phyloP scores from a whole-genome alignment of 1,140 invertebrate species.

The Heliconius hewitsoni region DNA sequence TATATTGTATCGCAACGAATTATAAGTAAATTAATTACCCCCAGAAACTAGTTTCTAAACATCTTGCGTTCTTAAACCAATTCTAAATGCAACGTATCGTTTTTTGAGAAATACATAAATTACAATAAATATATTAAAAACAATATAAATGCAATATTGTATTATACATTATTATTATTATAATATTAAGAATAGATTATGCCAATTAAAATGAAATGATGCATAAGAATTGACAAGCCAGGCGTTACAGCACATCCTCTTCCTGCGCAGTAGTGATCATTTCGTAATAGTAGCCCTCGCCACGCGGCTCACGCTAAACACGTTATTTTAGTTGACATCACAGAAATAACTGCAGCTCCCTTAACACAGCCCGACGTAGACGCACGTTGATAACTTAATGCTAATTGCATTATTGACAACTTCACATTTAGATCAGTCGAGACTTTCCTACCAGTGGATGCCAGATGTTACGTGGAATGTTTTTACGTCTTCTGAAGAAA shows the following conservation, averaged over 20 bases:
- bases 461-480: constrained; percentile 33
- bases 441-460: constrained; percentile 41
- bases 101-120: constrained; percentile 14
- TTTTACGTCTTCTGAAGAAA: constrained; percentile 32
- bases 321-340: constrained; percentile 77
- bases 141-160: too few species aligned
- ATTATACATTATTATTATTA: neutral
- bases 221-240: constrained; percentile 33
- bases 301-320: constrained; percentile 39
- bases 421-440: constrained; percentile 61
- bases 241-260: constrained; percentile 60
- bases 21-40: constrained; percentile 1
- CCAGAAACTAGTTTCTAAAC: constrained; percentile 26
- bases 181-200: constrained; percentile 13
- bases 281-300: constrained; percentile 69
- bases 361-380: constrained; percentile 43
- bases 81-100: neutral
- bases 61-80: constrained; percentile 21
- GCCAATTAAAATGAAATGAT: constrained; percentile 22
- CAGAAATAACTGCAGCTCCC: constrained; percentile 74
- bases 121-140: neutral
- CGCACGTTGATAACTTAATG: constrained; percentile 71
- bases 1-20: neutral
- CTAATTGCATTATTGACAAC: constrained; percentile 78
- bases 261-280: constrained; percentile 55